A percentile compares a stretch with the other conserved stretches of the same genome.
Evolutionary conservation across 2,797 vertebrate species (phyloP).

Genomic region (Tiaroga cobitis): DNA sequence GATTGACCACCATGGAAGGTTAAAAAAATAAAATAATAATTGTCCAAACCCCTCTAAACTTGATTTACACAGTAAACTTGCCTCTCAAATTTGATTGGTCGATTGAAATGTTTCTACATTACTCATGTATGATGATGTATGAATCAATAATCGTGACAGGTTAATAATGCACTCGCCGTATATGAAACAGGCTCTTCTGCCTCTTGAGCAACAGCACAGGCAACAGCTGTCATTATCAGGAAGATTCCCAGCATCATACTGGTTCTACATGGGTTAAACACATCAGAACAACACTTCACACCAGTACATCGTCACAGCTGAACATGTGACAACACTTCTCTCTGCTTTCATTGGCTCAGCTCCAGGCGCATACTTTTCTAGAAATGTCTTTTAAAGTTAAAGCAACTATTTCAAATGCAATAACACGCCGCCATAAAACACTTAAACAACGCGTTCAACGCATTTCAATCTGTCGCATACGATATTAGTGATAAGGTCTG

Average conservation of each 20-base stretch:
- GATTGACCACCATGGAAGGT: neutral
- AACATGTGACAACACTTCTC: constrained; percentile 78
- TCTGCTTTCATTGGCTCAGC: constrained; percentile 72
- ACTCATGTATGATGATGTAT: neutral
- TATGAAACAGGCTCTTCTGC: constrained; percentile 91
- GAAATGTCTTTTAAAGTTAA: neutral
- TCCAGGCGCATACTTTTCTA: constrained; percentile 61
- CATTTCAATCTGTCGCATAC: neutral
- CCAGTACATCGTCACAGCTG: constrained; percentile 73
- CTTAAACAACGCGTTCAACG: neutral
- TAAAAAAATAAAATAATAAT: neutral
- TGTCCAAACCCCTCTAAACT: neutral
- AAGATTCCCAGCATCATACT: constrained; percentile 75
- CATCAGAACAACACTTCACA: constrained; percentile 60
- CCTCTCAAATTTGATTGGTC: neutral
- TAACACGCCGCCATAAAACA: neutral
- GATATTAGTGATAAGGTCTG: neutral
- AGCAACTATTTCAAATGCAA: neutral
- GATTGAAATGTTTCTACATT: neutral
- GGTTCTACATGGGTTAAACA: constrained; percentile 59
- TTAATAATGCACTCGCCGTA: constrained; percentile 81
- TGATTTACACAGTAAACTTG: neutral
- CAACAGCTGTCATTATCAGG: constrained; percentile 80
- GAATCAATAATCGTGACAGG: neutral
- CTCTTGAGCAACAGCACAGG: constrained; percentile 83